A percentile compares a stretch with the other conserved stretches of the same genome.
Evolutionary conservation across 1,140 invertebrate genomes (phyloP).

Genomic region (Triops longicaudatus): DNA sequence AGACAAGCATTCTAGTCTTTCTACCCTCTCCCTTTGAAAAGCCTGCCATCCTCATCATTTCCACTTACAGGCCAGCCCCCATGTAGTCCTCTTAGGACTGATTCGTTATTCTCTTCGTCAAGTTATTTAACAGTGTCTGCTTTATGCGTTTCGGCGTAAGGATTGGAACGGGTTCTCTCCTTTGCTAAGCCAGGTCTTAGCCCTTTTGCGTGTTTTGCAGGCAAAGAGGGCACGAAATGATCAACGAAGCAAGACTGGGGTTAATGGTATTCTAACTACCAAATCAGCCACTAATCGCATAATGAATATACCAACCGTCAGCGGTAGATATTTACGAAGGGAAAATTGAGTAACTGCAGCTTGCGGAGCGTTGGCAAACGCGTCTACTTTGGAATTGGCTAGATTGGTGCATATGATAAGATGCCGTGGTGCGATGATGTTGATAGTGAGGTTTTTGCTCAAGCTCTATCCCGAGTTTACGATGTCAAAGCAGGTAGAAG

Average conservation of each 20-base stretch:
- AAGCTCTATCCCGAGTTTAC: not conserved
- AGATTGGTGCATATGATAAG: not conserved
- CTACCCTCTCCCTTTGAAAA: not conserved
- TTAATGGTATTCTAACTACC: not conserved
- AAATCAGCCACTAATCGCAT: not conserved
- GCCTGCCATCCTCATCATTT: not conserved
- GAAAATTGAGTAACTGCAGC: not conserved
- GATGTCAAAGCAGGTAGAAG: not conserved
- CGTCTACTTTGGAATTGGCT: not conserved
- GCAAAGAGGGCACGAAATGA: not conserved
- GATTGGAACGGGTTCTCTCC: not conserved
- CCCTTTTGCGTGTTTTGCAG: not conserved
- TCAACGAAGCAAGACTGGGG: not conserved
- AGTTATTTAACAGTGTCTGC: not conserved
- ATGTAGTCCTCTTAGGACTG: not conserved
- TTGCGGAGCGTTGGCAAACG: not conserved
- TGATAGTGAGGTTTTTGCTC: not conserved
- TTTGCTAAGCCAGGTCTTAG: not conserved
- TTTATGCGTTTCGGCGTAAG: not conserved
- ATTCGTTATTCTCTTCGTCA: not conserved
- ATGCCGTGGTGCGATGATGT: not conserved
- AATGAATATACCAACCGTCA: not conserved
- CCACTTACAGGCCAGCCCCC: not conserved
- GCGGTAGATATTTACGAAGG: not conserved
- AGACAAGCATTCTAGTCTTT: not conserved